These are phyloP conservation scores for Neopipo cinnamomea DNA, from an alignment of 2,113 vertebrate genomes.

Conservation along the genomic window DNA sequence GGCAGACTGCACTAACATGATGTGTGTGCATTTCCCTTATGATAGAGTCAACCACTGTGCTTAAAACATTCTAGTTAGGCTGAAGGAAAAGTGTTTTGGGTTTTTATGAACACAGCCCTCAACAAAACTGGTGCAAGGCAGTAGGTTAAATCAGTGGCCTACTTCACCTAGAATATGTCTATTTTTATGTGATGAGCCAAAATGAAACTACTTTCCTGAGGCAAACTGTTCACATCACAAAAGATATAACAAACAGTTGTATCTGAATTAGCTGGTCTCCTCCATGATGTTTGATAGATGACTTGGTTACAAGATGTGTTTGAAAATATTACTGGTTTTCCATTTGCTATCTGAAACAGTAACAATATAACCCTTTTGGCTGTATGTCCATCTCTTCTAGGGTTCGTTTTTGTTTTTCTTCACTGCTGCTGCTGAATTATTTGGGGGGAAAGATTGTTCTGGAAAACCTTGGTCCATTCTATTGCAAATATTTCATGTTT, in stretches of 20 bases:
- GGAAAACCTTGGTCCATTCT: background rate
- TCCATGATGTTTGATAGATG: background rate
- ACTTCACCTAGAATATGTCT: background rate
- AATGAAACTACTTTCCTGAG: background rate
- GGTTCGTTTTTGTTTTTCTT: background rate
- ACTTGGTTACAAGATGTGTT: accelerated
- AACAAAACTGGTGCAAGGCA: background rate
- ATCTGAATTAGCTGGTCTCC: background rate
- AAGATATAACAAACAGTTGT: background rate
- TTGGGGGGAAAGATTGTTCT: background rate
- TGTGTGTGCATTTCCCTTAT: background rate
- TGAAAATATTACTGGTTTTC: background rate
- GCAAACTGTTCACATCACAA: background rate
- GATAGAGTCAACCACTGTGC: background rate
- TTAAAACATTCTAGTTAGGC: background rate
- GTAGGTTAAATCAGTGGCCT: background rate
- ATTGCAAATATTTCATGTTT: background rate
- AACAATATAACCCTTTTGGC: background rate
- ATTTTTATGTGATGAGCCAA: background rate
- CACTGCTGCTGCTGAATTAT: background rate
- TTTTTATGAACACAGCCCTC: background rate
- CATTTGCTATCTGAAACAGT: background rate
- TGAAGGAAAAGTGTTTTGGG: background rate
- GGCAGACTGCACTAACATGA: background rate
- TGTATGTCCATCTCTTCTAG: accelerated